Evolutionary conservation across 1,140 invertebrate species (phyloP).

Genomic region (Rhizoglyphus robini): DNA sequence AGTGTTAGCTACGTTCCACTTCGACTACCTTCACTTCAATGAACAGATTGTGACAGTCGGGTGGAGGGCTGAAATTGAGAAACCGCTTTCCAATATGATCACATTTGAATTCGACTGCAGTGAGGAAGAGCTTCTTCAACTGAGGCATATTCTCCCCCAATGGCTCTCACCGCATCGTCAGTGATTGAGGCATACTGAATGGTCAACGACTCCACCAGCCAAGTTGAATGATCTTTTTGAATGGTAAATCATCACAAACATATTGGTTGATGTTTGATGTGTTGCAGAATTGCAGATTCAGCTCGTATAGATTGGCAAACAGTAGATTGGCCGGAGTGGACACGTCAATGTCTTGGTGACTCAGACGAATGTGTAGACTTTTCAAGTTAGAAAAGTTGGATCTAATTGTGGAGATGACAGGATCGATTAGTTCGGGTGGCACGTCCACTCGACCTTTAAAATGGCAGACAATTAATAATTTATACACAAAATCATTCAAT

Average conservation of each 20-base stretch:
- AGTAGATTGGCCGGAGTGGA: constrained; percentile 12
- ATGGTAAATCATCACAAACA: constrained; percentile 15
- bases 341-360: constrained; percentile 13
- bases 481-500: not conserved
- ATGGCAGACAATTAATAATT: not conserved
- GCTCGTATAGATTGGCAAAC: constrained; percentile 7
- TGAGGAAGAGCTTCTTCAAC: not conserved
- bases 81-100: constrained; percentile 16
- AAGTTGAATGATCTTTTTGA: constrained; percentile 8
- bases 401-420: constrained; percentile 15
- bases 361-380: not conserved
- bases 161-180: constrained; percentile 7
- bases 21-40: constrained; percentile 15
- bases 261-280: no score
- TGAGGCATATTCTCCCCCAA: constrained; percentile 7
- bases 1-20: no score
- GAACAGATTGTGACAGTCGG: constrained; percentile 6
- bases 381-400: constrained; percentile 17
- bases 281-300: constrained; percentile 18
- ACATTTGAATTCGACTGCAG: constrained; percentile 15
- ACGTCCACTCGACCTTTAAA: constrained; percentile 16
- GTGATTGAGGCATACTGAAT: constrained; percentile 15
- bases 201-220: constrained; percentile 5
- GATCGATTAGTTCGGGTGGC: constrained; percentile 14
- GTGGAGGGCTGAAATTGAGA: not conserved